These are phyloP conservation scores for Orchesellides sinensis DNA, from an alignment of 2,888 invertebrate species.

Conservation along the genomic window DNA sequence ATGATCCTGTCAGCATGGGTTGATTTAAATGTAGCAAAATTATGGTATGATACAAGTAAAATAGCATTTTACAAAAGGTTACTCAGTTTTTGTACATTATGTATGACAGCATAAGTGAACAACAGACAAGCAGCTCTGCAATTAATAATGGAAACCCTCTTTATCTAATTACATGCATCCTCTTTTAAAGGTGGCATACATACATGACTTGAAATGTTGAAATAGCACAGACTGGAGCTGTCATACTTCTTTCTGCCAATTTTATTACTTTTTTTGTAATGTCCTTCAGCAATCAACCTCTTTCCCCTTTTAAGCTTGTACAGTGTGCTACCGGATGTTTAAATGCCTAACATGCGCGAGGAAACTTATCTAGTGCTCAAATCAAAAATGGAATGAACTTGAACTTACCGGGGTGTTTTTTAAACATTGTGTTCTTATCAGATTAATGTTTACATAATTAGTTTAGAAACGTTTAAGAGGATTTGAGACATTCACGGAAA, in stretches of 20 bases:
- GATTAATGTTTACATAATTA: no score
- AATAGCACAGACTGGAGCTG: neutral
- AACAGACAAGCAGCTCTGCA: neutral
- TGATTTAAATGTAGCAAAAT: neutral
- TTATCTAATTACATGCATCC: constrained; percentile 42
- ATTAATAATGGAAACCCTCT: constrained; percentile 17
- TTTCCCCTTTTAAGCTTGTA: constrained; percentile 1
- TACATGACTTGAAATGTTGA: neutral
- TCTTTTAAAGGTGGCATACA: constrained; percentile 9
- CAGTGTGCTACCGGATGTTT: neutral
- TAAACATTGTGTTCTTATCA: neutral
- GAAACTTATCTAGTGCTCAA: neutral
- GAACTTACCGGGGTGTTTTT: neutral
- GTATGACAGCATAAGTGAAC: neutral
- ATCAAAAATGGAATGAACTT: neutral
- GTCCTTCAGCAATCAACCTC: neutral
- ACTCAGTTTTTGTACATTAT: neutral
- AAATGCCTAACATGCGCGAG: neutral
- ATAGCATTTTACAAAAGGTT: neutral
- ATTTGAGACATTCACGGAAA: no score
- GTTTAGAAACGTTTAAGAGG: no score
- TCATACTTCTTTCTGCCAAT: neutral
- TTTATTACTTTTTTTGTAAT: neutral
- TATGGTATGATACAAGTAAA: neutral
- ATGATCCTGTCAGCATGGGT: constrained; percentile 29